Percentiles rank a stretch among this genome's conserved stretches.
These are phyloP conservation scores for Hoplostethus mediterraneus DNA, from an alignment of 2,797 vertebrate species.

Conservation along the genomic window DNA sequence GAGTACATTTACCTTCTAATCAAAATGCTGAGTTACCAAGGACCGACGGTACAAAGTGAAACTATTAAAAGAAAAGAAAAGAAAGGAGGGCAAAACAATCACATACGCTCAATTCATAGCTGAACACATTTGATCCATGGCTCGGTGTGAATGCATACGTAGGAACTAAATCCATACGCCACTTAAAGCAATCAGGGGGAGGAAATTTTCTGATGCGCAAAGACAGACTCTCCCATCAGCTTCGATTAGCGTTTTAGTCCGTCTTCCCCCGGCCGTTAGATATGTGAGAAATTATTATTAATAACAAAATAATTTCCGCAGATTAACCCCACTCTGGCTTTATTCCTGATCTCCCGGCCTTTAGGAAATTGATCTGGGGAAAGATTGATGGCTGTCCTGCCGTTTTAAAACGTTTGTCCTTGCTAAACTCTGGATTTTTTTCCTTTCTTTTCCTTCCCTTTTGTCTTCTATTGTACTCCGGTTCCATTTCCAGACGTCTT, in stretches of 20 bases:
- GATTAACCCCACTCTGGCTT: slow-evolving; percentile 87
- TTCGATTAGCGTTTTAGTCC: slow-evolving; percentile 86
- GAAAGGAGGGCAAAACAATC: slow-evolving; percentile 33
- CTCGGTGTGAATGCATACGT: slow-evolving; percentile 26
- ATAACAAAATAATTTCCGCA: slow-evolving; percentile 88
- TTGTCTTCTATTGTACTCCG: slow-evolving; percentile 47
- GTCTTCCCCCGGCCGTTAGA: slow-evolving; percentile 82
- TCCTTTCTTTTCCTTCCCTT: slow-evolving; percentile 34
- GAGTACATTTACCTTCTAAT: slow-evolving; percentile 56
- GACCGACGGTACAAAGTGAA: slow-evolving; percentile 29
- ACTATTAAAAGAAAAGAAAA: slow-evolving; percentile 42
- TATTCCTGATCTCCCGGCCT: slow-evolving; percentile 82
- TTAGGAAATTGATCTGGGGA: slow-evolving; percentile 85
- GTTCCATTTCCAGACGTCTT: slow-evolving; percentile 60
- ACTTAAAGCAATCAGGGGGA: slow-evolving; percentile 66
- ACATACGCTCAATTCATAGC: neutral
- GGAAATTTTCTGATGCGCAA: slow-evolving; percentile 66
- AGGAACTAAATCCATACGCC: slow-evolving; percentile 62
- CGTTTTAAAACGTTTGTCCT: slow-evolving; percentile 85
- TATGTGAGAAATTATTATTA: slow-evolving; percentile 90
- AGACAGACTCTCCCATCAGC: slow-evolving; percentile 84
- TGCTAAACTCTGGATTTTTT: slow-evolving; percentile 67
- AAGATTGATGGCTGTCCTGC: slow-evolving; percentile 86
- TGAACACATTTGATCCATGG: slow-evolving; percentile 55
- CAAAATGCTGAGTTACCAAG: slow-evolving; percentile 47